Evolutionary conservation across 2,888 invertebrate species (phyloP), one percentile per base, ranked within the genome.

Genomic region (Lycaena phlaeas): DNA sequence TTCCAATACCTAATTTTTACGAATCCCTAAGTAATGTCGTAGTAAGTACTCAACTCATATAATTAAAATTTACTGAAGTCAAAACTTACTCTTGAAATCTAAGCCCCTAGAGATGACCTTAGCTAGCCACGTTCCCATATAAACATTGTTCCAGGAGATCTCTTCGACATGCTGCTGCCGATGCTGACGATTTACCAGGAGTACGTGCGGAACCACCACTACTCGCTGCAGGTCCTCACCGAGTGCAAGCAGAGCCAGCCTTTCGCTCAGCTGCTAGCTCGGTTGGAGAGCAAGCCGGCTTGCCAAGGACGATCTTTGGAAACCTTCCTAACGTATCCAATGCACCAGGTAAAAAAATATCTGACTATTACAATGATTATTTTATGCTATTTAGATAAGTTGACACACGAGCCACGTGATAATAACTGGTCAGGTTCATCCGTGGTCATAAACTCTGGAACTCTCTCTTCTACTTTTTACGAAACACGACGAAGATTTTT

Each of bases 101-200:
- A n/a, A n/a, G n/a, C n/a, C n/a, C n/a, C n/a, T n/a, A n/a, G n/a
- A n/a, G n/a, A n/a, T n/a, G n/a, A n/a, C n/a, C n/a, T n/a, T 29
- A 34, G 27, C 42, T 9, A 10, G 6, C 39, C n/a, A 18, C 14
- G 11, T 18, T 17, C 18, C 22, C 18, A 39, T 38, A 38, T 25
- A 40, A 14, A 25, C 31, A 14, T 12, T 79, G 51, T 54, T 59
- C 63, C 85, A 95, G 95, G 95, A 65, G 96, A 96, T 77, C 86
- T 96, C 64, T 96, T 96, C 86, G 95, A 96, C 74, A 96, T 96
- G 94, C 86, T 96, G 58, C 87, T 96, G 50, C 96, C 96, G 38
- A 96, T 96, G 96, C 82, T 96, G 75, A 93, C 93, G 57, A 96
- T 96, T 66, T 96, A 96, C 81, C 96, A 96, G 81, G 96, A 96